Percentiles rank a stretch among this genome's conserved stretches.
These are phyloP conservation scores for Schizopygopsis malacanthus DNA, from an alignment of 2,797 vertebrate genomes.

Conservation along the genomic window DNA sequence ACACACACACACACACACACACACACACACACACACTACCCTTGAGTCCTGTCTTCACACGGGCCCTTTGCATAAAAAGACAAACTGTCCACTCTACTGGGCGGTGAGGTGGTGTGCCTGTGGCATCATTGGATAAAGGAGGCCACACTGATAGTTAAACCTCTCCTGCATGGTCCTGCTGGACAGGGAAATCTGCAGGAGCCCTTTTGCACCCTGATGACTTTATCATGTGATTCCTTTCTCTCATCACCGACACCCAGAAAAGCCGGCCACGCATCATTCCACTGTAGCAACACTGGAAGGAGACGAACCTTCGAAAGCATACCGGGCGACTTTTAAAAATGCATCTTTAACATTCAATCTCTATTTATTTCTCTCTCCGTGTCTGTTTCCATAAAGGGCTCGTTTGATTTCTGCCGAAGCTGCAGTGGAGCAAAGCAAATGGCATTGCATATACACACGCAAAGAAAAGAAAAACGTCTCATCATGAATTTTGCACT, in stretches of 20 bases:
- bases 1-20: slow-evolving; percentile 44
- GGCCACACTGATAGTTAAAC: slow-evolving; percentile 16
- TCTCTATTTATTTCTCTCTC: slow-evolving; percentile 54
- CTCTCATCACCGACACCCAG: slow-evolving; percentile 6
- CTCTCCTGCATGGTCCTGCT: slow-evolving; percentile 76
- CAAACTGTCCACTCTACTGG: neutral
- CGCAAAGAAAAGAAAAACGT: neutral
- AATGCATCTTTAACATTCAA: slow-evolving; percentile 37
- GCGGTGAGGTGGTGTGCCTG: slow-evolving; percentile 9
- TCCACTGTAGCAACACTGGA: slow-evolving; percentile 51
- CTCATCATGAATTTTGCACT: slow-evolving; percentile 56
- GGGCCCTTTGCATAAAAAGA: slow-evolving; percentile 9
- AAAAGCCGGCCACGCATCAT: slow-evolving; percentile 34
- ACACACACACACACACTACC: slow-evolving; percentile 38
- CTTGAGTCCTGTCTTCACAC: neutral
- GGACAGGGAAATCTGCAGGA: slow-evolving; percentile 76
- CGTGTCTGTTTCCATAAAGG: slow-evolving; percentile 65
- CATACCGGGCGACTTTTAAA: slow-evolving; percentile 23
- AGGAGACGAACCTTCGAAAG: slow-evolving; percentile 44
- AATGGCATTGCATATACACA: slow-evolving; percentile 36
- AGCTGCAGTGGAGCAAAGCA: slow-evolving; percentile 36
- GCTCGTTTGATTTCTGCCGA: slow-evolving; percentile 66
- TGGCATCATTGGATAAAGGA: slow-evolving; percentile 32
- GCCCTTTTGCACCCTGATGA: slow-evolving; percentile 32
- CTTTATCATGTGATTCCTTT: slow-evolving; percentile 32